A percentile compares a stretch with the other conserved stretches of the same genome.
Evolutionary conservation across 2,888 invertebrate species (phyloP).

Genomic region (Eumerus sabulonum): DNA sequence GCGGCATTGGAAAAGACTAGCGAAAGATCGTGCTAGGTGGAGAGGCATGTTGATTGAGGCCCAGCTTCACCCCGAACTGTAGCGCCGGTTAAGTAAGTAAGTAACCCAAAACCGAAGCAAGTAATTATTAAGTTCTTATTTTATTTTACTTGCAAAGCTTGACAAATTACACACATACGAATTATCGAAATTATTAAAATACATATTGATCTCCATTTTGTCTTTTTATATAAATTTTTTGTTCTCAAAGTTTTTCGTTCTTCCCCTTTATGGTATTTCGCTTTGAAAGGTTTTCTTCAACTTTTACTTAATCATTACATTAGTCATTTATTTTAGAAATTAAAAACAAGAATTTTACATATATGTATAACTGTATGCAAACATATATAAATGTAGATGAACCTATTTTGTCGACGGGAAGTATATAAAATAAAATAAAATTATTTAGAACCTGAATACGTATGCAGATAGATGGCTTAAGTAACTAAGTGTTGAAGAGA

Average conservation of each 20-base stretch:
- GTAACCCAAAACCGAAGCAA: too few relatives aligned
- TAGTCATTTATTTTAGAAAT: slow-evolving; percentile 43
- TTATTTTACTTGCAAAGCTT: slow-evolving; percentile 67
- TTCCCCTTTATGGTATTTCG: slow-evolving; percentile 31
- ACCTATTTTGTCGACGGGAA: too few relatives aligned
- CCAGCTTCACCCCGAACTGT: too few relatives aligned
- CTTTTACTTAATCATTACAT: slow-evolving; percentile 48
- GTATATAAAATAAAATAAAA: slow-evolving; percentile 30
- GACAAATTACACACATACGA: slow-evolving; percentile 65
- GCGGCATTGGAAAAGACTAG: too few relatives aligned
- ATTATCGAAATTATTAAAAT: slow-evolving; percentile 65
- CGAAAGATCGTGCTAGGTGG: too few relatives aligned
- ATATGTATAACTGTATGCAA: slow-evolving; percentile 23
- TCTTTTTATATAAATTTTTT: slow-evolving; percentile 8
- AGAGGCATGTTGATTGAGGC: too few relatives aligned
- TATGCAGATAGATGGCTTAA: slow-evolving; percentile 31
- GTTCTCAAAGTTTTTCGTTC: slow-evolving; percentile 13
- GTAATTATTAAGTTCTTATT: too few relatives aligned
- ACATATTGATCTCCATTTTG: slow-evolving; percentile 49
- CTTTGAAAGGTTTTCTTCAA: slow-evolving; percentile 41
- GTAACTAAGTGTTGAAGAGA: slow-evolving; percentile 43
- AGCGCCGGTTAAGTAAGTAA: too few relatives aligned
- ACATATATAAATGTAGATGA: slow-evolving; percentile 29
- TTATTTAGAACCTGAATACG: slow-evolving; percentile 42
- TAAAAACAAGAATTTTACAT: slow-evolving; percentile 43